Conservation (phyloP, 2,797 vertebrate species). For the Prionace glauca region DNA sequence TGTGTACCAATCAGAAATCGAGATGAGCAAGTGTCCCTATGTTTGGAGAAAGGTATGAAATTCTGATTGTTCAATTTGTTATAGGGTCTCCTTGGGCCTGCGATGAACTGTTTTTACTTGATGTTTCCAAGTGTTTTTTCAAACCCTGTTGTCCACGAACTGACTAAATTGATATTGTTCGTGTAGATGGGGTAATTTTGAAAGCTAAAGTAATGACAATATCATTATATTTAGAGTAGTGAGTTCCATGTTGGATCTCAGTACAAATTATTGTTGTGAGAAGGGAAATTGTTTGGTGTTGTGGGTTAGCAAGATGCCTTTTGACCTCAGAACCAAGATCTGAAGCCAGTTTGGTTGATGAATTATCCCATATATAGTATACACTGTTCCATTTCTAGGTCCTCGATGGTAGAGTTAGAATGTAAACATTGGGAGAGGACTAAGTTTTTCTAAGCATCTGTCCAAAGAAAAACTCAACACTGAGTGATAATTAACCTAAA, state of each 20-base stretch:
- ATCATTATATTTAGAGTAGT: background rate
- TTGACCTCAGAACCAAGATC: background rate
- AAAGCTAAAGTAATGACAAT: background rate
- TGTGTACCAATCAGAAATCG: background rate
- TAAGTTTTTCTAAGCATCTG: background rate
- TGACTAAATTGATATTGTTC: background rate
- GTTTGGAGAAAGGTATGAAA: slow-evolving; percentile 58
- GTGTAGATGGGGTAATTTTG: background rate
- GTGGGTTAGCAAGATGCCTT: background rate
- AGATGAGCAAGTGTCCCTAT: slow-evolving; percentile 38
- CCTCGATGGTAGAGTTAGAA: background rate
- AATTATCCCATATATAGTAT: background rate
- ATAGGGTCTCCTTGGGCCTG: background rate
- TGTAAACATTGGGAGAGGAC: background rate
- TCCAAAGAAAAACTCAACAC: background rate
- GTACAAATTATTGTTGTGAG: background rate
- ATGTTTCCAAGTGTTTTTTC: background rate
- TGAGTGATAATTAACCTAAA: background rate
- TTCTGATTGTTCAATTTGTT: background rate
- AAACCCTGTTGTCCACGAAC: background rate
- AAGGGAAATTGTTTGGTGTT: background rate
- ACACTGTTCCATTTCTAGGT: background rate
- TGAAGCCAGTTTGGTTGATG: background rate
- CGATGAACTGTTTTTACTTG: background rate
- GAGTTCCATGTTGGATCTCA: background rate